These are phyloP conservation scores for Tetanocera ferruginea DNA, from an alignment of 2,888 invertebrate genomes.

Conservation along the genomic window DNA sequence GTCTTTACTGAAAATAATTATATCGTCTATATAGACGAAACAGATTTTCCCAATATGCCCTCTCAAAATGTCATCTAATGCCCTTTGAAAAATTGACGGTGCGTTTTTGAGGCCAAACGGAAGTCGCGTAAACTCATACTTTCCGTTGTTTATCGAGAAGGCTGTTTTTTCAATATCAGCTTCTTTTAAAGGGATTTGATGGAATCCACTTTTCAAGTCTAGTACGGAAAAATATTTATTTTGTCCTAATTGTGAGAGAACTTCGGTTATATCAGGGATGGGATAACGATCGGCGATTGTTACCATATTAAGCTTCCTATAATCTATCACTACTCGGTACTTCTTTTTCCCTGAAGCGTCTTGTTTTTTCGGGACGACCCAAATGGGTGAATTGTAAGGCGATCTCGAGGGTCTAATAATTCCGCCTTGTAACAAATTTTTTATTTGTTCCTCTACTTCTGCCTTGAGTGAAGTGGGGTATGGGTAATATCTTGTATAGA, in stretches of 20 bases:
- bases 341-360: constrained; percentile 2
- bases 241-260: too few relatives aligned
- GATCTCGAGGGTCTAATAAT: neutral
- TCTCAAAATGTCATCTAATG: constrained; percentile 41
- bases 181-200: too few relatives aligned
- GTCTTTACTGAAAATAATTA: neutral
- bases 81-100: constrained; percentile 42
- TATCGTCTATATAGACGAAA: constrained; percentile 9
- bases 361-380: constrained; percentile 12
- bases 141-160: constrained; percentile 37
- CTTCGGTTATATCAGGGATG: too few relatives aligned
- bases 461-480: neutral
- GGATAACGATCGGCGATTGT: constrained; percentile 25
- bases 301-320: neutral
- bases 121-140: constrained; percentile 40
- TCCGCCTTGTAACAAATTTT: neutral
- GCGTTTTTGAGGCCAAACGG: too few relatives aligned
- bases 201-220: too few relatives aligned
- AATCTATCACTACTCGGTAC: constrained; percentile 15
- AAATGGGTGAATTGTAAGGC: too few relatives aligned
- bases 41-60: constrained; percentile 36
- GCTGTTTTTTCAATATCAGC: constrained; percentile 19
- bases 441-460: too few relatives aligned
- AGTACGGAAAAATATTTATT: too few relatives aligned
- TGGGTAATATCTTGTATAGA: neutral